Conservation (phyloP, 1,140 invertebrate genomes). For the Uloborus diversus region DNA sequence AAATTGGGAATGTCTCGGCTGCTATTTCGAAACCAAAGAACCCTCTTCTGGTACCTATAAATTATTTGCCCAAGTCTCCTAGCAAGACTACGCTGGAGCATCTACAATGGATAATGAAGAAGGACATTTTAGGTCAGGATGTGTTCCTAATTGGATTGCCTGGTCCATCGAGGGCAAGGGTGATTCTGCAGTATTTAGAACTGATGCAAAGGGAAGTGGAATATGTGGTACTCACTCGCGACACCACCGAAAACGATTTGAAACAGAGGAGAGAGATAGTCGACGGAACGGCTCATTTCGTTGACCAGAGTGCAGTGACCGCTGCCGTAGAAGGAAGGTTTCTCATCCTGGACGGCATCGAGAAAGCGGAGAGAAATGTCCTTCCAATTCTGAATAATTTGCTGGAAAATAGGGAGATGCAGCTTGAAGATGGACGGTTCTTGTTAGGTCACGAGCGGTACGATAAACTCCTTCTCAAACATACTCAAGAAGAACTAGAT, state of each 20-base stretch:
- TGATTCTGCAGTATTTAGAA: constrained; percentile 87
- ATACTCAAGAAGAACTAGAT: constrained; percentile 81
- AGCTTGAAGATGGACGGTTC: constrained; percentile 95
- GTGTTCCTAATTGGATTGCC: constrained; percentile 94
- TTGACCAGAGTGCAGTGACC: constrained; percentile 93
- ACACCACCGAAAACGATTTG: constrained; percentile 96
- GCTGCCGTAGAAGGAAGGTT: constrained; percentile 89
- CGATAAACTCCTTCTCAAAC: constrained; percentile 85
- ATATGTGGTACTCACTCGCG: constrained; percentile 91
- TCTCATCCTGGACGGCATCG: constrained; percentile 94
- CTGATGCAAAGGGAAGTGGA: constrained; percentile 89
- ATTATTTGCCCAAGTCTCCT: constrained; percentile 73
- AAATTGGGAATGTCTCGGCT: constrained; percentile 80
- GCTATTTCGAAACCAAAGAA: constrained; percentile 72
- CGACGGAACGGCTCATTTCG: constrained; percentile 85
- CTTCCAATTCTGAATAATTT: constrained; percentile 97
- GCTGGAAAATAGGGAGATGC: constrained; percentile 98
- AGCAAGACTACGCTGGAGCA: constrained; percentile 67
- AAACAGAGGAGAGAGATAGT: constrained; percentile 95
- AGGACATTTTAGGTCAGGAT: constrained; percentile 87
- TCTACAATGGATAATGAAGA: constrained; percentile 63
- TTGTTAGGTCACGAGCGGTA: constrained; percentile 87
- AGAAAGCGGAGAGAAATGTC: constrained; percentile 97
- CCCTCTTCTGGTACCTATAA: constrained; percentile 82
- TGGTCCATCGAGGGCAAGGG: constrained; percentile 78